These are phyloP conservation scores for Hirtodrosophila trivittata DNA, from an alignment of 2,888 invertebrate species.

Conservation along the genomic window DNA sequence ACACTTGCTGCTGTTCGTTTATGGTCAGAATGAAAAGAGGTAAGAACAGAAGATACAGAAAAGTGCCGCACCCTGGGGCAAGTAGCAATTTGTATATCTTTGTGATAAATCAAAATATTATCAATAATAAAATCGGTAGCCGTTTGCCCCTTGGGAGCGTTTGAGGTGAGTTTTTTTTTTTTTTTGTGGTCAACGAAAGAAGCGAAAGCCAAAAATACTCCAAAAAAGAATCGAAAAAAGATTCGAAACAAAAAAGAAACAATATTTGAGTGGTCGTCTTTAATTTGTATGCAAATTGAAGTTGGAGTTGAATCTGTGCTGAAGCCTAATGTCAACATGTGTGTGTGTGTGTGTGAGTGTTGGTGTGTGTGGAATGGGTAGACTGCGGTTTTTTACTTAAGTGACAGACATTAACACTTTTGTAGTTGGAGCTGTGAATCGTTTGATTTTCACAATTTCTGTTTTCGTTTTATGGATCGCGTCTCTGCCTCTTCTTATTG, in stretches of 20 bases:
- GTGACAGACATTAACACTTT: slow-evolving; percentile 76
- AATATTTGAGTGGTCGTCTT: slow-evolving; percentile 58
- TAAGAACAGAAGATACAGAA: slow-evolving; percentile 22
- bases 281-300: slow-evolving; percentile 74
- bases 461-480: slow-evolving; percentile 1
- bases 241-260: slow-evolving; percentile 5
- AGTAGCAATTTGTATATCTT: slow-evolving; percentile 73
- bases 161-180: slow-evolving; percentile 54
- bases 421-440: slow-evolving; percentile 62
- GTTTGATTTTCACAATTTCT: slow-evolving; percentile 62
- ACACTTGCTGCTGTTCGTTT: slow-evolving; percentile 13
- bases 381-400: slow-evolving; percentile 40
- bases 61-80: slow-evolving; percentile 31
- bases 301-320: slow-evolving; percentile 65
- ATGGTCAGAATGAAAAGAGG: slow-evolving; percentile 21
- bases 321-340: slow-evolving; percentile 62
- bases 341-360: slow-evolving; percentile 14
- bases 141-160: slow-evolving; percentile 71
- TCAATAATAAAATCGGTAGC: slow-evolving; percentile 82
- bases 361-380: not conserved
- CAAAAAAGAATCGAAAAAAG: slow-evolving; percentile 14
- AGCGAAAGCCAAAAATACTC: slow-evolving; percentile 22
- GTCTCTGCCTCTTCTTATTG: slow-evolving; percentile 47
- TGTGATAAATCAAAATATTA: slow-evolving; percentile 81
- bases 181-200: slow-evolving; percentile 59